Evolutionary conservation across 2,113 vertebrate species (phyloP), one percentile per base, ranked within the genome.

Genomic region (Toxotes chatareus): DNA sequence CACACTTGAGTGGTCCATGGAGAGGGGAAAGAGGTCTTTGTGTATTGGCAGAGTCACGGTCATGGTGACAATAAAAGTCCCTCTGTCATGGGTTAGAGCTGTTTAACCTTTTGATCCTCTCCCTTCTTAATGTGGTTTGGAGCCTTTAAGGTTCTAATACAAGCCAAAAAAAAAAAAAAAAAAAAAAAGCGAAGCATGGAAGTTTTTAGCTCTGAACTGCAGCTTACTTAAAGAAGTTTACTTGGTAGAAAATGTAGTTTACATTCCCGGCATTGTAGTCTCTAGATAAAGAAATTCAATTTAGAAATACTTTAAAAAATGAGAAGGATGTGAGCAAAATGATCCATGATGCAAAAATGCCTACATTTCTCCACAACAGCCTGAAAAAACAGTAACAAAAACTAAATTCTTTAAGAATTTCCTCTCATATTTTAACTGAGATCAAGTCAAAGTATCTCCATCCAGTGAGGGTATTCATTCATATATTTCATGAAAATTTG

Each of bases 71-170:
- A 91, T 89, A 82, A 86, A 86, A 85, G 86, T 72, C 46, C 66
- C 69, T 76, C 88, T 74, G 84, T 89, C 84, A 70, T 73, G 81
- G 80, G 85, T 88, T 88, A 40, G 76, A 92, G 79, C 77, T 51
- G 74, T 91, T 93, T 91, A 90, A 92, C 92, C 90, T 93, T 88
- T 86, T 88, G 85, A 91, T 89, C 85, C 75, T 80, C 65, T 74
- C 46, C 59, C 60, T 31, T 49, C 76, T 72, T 86, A 66, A 80
- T 79, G 84, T 71, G 76, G 51, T 69, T 82, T 70, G 63, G 46
- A 75, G 72, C 66, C 76, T 68, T 38, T 16, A 68, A 55, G 44
- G 53, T 76, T 79, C 17, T 74, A 34, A 16, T 49, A 16, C 19
- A 23, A 76, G 16, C 1, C 57, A 69, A 65, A 62, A 21, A 61